Evolutionary conservation across 2,888 invertebrate genomes (phyloP), one percentile per base, ranked within the genome.

Genomic region (Neoaliturus tenellus): DNA sequence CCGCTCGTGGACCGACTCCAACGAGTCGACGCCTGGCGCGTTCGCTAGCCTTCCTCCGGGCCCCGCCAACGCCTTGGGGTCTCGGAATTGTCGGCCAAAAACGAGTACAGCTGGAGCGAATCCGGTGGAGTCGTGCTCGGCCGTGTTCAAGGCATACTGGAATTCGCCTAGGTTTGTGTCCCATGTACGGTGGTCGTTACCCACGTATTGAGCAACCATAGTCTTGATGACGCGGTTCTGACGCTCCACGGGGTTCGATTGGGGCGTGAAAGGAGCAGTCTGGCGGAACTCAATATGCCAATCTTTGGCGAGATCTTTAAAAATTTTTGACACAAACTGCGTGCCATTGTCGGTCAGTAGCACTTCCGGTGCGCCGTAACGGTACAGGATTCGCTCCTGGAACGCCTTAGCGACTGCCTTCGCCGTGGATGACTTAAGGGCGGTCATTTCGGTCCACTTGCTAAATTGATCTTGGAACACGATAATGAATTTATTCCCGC

Each of bases 231-330:
- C 88, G 20, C 87, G 75, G 80, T 90, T 90, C 0, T 88, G 85
- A 14, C 89, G 39, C 84, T 90, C 90, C 0, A 88, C 89, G 0
- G 89, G 89, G 81, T 90, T 90, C 1, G 87, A 88, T 44, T 90
- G 89, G 0, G 88, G 87, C 4, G 87, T 28, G 80, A 89, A 87
- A 8, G 86, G 86, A 0, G 89, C 88, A 0, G 88, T 89, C 0
- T 81, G 41, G 0, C 85, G 85, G 55, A 88, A 87, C 8, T 82
- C 39, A 3, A 88, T 81, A 0, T 83, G 83, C n/a, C 82, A 58
- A n/a, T 81, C 44, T 17, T 25, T 39, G 0, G 51, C 25, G 14
- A 82, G 20, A 10, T 82, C 35, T n/a, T 69, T 4, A 28, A 67
- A 82, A 2, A 71, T 4, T 44, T 69, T 82, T 2, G 82, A 67